Evolutionary conservation across 2,113 vertebrate species (phyloP), one percentile per base, ranked within the genome.

Genomic region (Electrona antarctica): DNA sequence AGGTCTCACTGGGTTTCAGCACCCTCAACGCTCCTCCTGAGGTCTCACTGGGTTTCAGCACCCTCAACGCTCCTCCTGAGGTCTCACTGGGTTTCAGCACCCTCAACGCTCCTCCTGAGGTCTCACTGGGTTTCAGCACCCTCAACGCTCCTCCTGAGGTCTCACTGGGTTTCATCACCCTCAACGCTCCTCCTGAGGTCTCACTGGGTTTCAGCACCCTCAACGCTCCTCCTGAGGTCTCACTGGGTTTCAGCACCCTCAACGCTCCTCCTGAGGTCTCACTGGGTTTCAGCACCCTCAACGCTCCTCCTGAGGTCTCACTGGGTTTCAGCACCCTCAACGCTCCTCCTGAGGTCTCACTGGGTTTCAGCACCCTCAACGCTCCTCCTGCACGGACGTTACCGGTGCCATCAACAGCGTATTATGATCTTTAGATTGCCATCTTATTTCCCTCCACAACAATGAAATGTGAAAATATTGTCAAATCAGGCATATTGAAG

Each of bases 181-280:
- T 21, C 21, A n/a, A n/a, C n/a, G n/a, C n/a, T n/a, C n/a, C 91
- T 91, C 86, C 91, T 73, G 56, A 89, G 90, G 90, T 91, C 88
- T 86, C 62, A 56, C 79, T 81, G 78, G 84, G 85, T 78, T 75
- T 85, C 83, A 90, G 80, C 79, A 79, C 79, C 68, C 64, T 21
- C 21, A n/a, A n/a, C n/a, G n/a, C n/a, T n/a, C n/a, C 91, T 91
- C 86, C 91, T 73, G 56, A 89, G 90, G 90, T 91, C 88, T 86
- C 62, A 56, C 79, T 81, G 78, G 84, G 85, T 78, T 75, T 85
- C 83, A 90, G 80, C 79, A 79, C 79, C 68, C 64, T 21, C 21
- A n/a, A n/a, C n/a, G n/a, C n/a, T n/a, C n/a, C 91, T 91, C 86
- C 91, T 73, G 56, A 89, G 90, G 90, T 91, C 88, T 86, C 62